Evolutionary conservation across 2,113 vertebrate genomes (phyloP).

Genomic region (Passer domesticus): DNA sequence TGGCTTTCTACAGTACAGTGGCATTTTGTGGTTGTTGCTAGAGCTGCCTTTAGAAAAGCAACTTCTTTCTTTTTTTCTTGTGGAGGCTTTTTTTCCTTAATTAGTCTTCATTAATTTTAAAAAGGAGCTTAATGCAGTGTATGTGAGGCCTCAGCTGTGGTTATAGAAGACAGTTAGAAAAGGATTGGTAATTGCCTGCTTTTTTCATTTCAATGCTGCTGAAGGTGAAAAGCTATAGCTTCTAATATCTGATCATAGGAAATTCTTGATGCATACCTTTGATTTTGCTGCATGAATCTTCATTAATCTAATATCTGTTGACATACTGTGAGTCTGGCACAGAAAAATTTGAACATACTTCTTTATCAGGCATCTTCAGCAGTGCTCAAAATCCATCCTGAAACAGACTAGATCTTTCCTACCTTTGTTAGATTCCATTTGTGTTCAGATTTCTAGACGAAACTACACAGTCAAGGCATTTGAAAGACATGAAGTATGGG

Average conservation of each 20-base stretch:
- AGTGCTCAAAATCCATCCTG: not conserved
- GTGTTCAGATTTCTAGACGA: not conserved
- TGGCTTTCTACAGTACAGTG: not conserved
- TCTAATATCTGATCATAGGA: not conserved
- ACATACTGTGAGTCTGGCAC: not conserved
- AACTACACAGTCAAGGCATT: not conserved
- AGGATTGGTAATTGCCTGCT: not conserved
- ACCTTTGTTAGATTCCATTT: not conserved
- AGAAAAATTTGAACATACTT: not conserved
- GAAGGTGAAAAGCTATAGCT: not conserved
- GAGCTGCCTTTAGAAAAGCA: not conserved
- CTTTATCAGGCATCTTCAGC: not conserved
- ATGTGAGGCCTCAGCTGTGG: not conserved
- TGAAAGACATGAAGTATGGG: not conserved
- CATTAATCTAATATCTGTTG: not conserved
- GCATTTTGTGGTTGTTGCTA: not conserved
- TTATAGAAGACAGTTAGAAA: not conserved
- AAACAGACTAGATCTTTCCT: not conserved
- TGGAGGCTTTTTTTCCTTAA: not conserved
- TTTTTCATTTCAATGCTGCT: not conserved
- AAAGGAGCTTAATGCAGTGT: not conserved
- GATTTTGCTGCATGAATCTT: not conserved
- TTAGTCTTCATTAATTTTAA: slow-evolving; percentile 29
- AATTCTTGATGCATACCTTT: not conserved
- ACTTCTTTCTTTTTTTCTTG: not conserved